phyloP scores from a whole-genome alignment of 1,140 invertebrate genomes.

The Aphis gossypii region DNA sequence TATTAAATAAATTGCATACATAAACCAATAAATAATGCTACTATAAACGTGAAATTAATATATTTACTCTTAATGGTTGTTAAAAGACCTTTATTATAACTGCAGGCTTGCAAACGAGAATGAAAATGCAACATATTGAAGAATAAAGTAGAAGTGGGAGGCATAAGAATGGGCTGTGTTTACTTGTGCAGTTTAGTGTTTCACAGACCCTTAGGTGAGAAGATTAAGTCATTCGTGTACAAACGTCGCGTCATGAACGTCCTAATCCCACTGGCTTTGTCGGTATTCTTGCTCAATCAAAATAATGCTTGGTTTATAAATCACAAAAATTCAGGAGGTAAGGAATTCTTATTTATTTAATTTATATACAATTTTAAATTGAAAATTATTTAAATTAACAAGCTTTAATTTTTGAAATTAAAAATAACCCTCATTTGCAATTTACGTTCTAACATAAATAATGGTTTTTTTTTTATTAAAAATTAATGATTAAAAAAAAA shows the following conservation, averaged over 20 bases:
- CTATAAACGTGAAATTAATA: neutral
- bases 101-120: neutral
- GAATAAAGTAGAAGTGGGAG: constrained; percentile 39
- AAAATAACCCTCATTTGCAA: neutral
- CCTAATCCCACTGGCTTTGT: constrained; percentile 41
- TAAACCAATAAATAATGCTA: neutral
- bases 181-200: constrained; percentile 47
- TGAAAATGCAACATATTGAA: constrained; percentile 33
- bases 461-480: neutral
- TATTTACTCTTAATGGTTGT: neutral
- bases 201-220: constrained; percentile 45
- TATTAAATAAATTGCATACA: neutral
- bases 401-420: neutral
- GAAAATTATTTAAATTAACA: neutral
- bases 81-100: neutral
- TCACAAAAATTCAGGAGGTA: constrained; percentile 32
- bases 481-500: neutral
- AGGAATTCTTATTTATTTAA: neutral
- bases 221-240: constrained; percentile 53
- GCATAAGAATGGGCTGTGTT: constrained; percentile 14
- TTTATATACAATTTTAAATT: neutral
- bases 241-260: constrained; percentile 53
- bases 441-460: neutral
- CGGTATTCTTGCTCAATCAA: constrained; percentile 49
- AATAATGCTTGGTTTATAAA: constrained; percentile 42